phyloP scores from a whole-genome alignment of 2,888 invertebrate genomes.

The Philonicus albiceps region DNA sequence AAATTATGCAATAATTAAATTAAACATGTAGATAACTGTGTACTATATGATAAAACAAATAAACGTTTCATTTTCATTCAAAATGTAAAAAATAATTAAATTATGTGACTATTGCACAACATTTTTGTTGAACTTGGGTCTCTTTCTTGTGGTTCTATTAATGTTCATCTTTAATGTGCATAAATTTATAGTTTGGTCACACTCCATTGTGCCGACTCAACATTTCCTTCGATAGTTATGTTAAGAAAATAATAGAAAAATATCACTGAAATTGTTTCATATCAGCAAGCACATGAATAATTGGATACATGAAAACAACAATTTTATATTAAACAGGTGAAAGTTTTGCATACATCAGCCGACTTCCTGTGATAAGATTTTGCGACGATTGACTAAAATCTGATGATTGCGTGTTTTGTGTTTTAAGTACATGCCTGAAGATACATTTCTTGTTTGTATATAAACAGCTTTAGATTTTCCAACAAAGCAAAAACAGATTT shows the following conservation, averaged over 20 bases:
- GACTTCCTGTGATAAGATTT: not conserved
- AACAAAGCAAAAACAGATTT: not conserved
- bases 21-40: not conserved
- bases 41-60: not conserved
- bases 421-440: not conserved
- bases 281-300: conserved; percentile 3
- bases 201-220: conserved; percentile 17
- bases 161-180: not conserved
- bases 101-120: not conserved
- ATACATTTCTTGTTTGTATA: not conserved
- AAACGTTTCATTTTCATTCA: not conserved
- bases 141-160: not conserved
- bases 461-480: not conserved
- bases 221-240: not conserved
- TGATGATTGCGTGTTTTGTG: not conserved
- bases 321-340: not conserved
- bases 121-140: not conserved
- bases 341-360: not conserved
- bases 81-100: conserved; percentile 17
- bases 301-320: not conserved
- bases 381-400: not conserved
- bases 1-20: not conserved
- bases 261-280: not conserved
- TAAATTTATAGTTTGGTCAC: conserved; percentile 40
- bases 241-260: not conserved